Base-by-base conservation (phyloP, 92 coral and sea anemone genomes). In the Phenganax marumi region DNA sequence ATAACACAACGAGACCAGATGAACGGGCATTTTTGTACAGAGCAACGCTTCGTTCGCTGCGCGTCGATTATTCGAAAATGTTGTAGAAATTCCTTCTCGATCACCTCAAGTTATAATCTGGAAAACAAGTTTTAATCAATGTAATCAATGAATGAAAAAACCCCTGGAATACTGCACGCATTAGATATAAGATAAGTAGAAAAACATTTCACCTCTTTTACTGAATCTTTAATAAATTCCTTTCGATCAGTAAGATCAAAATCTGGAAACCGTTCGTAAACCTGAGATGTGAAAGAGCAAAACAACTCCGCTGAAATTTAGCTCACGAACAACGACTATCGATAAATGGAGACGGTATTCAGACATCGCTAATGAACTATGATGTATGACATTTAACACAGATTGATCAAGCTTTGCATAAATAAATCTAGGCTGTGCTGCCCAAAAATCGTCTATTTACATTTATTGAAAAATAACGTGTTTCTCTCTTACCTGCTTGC, bases 181-280 rank as follows among this genome's bases (percentile, higher is more conserved):
- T 56, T 14, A 58, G 22, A 58, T 58, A 0, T 3, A 58, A 16
- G 9, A 58, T 58, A 16, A 7, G 7, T 58, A 18, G 65, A 8
- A 14, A 58, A 12, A 23, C 8, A 72, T 72, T 60, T 83, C 83
- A 92, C 98, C 91, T 91, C 90, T 55, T 90, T 90, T 13, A 95
- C 97, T 33, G 97, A 86, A 50, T 92, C 91, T 73, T 95, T 95
- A 78, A 95, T 95, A 73, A 95, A 95, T 63, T 89, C 92, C 81
- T 95, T 95, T 72, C 91, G 87, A 77, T 86, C 77, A 22, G 90
- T 52, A 12, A 95, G 90, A 68, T 95, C 98, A 85, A 89, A 91
- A 46, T 80, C 93, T 19, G 98, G 98, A 83, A 76, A 95, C 85
- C 85, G 88, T 21, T 90, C 94, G 84, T 87, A 95, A 56, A 95